Evolutionary conservation across 2,888 invertebrate species (phyloP), one percentile per base, ranked within the genome.

Genomic region (Rotaria magnacalcarata): DNA sequence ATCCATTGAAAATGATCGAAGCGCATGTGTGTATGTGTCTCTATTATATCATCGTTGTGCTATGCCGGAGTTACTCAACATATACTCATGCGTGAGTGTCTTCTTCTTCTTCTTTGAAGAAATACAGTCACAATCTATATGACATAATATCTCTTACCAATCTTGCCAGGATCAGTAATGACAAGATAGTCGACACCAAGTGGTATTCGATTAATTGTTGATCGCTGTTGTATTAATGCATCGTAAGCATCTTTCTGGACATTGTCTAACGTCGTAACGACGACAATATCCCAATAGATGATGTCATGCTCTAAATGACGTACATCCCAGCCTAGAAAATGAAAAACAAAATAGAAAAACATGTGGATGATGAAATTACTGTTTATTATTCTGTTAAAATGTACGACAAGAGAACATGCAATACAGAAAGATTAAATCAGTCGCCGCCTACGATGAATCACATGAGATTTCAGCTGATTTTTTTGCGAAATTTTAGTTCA

Each of bases 1-100:
- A 47, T 80, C 80, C 43, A 80, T 47, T 47, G 47, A 80, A 80
- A 80, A 80, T 47, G 80, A 80, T 47, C 80, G 80, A 80, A 80
- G 67, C 67, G 67, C 67, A 67, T 67, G 34, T 67, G 67, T 67
- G 67, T 41, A 67, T 67, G 27, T 67, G 67, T 67, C 67, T 80
- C n/a, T 80, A 80, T 80, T 80, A 80, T 80, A 80, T 80, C 80
- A 67, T 67, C 67, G 67, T 67, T 34, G 67, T 34, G 27, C 67
- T 67, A 67, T 67, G 67, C 67, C 67, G 67, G 34, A 67, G 67
- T 67, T 67, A 67, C 67, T 67, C 34, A 67, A 67, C 34, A 34
- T 34, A 19, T 34, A 19, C 34, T 34, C 34, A 34, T 67, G 34
- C 34, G 34, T 67, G 67, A 67, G 67, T 67, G 67, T 67, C 67